phyloP scores from a whole-genome alignment of 2,888 invertebrate genomes.

The Endomychus coccineus region DNA sequence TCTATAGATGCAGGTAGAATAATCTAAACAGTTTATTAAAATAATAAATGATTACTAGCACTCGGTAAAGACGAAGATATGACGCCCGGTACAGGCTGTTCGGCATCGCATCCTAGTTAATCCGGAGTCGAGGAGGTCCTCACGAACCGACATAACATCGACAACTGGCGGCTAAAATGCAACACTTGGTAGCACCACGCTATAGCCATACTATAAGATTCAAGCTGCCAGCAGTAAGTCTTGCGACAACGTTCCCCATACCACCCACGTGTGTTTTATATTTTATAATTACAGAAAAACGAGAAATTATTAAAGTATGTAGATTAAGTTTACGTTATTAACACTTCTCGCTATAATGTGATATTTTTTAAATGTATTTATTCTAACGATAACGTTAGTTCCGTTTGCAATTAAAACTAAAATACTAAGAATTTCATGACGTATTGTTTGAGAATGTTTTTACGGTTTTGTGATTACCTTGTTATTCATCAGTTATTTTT shows the following conservation, averaged over 20 bases:
- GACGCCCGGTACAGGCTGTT: constrained; percentile 6
- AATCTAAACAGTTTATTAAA: constrained; percentile 7
- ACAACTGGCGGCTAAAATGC: constrained; percentile 15
- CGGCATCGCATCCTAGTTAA: constrained; percentile 10
- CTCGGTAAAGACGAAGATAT: constrained; percentile 11
- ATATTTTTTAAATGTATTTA: too few relatives aligned
- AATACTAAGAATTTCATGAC: too few relatives aligned
- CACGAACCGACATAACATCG: constrained; percentile 7
- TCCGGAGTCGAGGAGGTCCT: constrained; percentile 12
- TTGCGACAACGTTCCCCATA: constrained; percentile 10
- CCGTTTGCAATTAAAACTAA: too few relatives aligned
- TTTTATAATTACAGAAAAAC: too few relatives aligned
- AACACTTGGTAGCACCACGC: constrained; percentile 16
- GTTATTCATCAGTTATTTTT: too few relatives aligned
- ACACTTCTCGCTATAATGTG: too few relatives aligned
- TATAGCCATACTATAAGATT: constrained; percentile 13
- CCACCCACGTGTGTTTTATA: constrained; percentile 11
- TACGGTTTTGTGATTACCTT: too few relatives aligned
- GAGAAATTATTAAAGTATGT: too few relatives aligned
- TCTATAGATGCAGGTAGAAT: constrained; percentile 10
- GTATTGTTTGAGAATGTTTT: too few relatives aligned
- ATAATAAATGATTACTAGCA: constrained; percentile 9
- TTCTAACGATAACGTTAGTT: too few relatives aligned
- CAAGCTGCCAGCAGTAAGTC: constrained; percentile 12
- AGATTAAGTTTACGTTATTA: too few relatives aligned